Evolutionary conservation across 2,113 vertebrate genomes (phyloP), one percentile per base, ranked within the genome.

Genomic region (Istiophorus platypterus): DNA sequence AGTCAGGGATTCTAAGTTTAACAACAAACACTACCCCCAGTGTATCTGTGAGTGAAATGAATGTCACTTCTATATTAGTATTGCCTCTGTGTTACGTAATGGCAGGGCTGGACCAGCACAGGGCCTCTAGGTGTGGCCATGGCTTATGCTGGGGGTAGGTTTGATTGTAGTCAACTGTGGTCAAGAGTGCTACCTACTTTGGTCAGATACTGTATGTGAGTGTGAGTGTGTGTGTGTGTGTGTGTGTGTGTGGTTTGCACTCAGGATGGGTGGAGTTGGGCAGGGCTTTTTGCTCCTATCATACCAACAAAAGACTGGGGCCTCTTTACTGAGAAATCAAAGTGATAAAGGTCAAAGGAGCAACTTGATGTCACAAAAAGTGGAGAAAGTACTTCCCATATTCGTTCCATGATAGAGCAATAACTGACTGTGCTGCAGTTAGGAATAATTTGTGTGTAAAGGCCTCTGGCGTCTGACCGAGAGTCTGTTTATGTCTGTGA

Each of bases 251-350:
- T 78, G 88, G 70, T 87, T 87, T 85, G 62, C 74, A 27, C 71
- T 67, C 81, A 82, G 83, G 88, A 89, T 85, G 90, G 90, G 88
- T 88, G 90, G 87, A 82, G 86, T 8, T 67, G 81, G 84, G 86
- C 68, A 58, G 69, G 87, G 69, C 51, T 80, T 73, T 64, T 39
- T 67, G 59, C 59, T 72, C 45, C 63, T 79, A 78, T 86, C 74
- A 80, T 57, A 24, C 51, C 65, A 59, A 72, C 51, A 72, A 78
- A 87, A 83, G 83, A 75, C 41, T 45, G 76, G 7, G 66, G 82
- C 80, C 76, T 71, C 42, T 61, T 82, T 75, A 11, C 71, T 65
- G 31, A 65, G 64, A 84, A 72, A 15, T 78, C 34, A 27, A 86
- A 85, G 66, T 57, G 82, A 86, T 75, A 68, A 80, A 75, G 57